These are phyloP conservation scores for Montipora cactus DNA, from an alignment of 64 coral and sea anemone species.

Conservation along the genomic window DNA sequence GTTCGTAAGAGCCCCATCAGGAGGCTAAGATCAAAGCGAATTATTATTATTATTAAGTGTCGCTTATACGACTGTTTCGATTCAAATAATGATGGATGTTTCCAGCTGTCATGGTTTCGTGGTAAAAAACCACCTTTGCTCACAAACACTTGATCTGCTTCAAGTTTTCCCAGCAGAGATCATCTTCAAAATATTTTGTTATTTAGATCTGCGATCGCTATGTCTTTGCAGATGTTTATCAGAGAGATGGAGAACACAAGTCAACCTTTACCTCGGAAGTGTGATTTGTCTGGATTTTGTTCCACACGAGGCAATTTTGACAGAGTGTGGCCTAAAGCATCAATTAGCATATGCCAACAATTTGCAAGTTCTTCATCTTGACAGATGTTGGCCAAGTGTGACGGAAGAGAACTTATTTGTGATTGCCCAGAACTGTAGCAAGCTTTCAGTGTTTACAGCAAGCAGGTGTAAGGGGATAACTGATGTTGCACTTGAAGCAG, in stretches of 20 bases:
- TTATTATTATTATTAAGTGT: too few species aligned
- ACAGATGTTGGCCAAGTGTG: constrained; percentile 86
- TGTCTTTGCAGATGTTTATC: constrained; percentile 83
- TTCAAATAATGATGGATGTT: neutral
- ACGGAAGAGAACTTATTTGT: constrained; percentile 80
- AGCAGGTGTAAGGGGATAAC: constrained; percentile 85
- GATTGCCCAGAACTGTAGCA: constrained; percentile 82
- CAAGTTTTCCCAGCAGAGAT: constrained; percentile 73
- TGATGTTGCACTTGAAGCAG: constrained; percentile 55
- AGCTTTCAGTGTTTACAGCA: constrained; percentile 72
- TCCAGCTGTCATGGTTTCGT: neutral
- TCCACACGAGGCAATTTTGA: constrained; percentile 64
- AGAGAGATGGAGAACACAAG: constrained; percentile 53
- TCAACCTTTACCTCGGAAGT: constrained; percentile 59
- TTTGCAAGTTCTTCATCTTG: constrained; percentile 73
- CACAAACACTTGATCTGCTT: constrained; percentile 40
- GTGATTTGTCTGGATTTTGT: constrained; percentile 79
- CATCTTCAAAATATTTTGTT: constrained; percentile 68
- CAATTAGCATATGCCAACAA: constrained; percentile 57
- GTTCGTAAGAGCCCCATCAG: too few species aligned
- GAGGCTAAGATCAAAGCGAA: too few species aligned
- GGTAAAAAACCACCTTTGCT: neutral
- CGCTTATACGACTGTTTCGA: too few species aligned
- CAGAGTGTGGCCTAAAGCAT: constrained; percentile 62
- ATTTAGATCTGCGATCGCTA: constrained; percentile 58